Evolutionary conservation across 2,888 invertebrate species (phyloP), one percentile per base, ranked within the genome.

Genomic region (Morpho achilles): DNA sequence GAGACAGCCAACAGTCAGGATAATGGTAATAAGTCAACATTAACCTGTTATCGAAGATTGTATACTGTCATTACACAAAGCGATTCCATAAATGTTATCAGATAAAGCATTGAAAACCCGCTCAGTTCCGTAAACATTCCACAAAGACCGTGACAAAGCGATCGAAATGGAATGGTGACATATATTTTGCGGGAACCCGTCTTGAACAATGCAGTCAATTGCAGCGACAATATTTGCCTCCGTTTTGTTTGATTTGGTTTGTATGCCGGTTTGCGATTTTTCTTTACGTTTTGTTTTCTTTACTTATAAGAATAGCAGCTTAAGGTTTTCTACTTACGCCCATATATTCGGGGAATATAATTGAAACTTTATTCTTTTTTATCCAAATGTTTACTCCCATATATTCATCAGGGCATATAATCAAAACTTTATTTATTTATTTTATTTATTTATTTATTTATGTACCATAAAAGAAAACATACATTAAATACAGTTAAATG

Each of bases 111-210:
- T 42, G 42, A 50, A 50, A 50, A 50, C 42, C 41, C 42, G 41
- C 50, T 22, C 16, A 50, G 50, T 50, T 50, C 50, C 42, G 7
- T 41, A 50, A 23, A n/a, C 41, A 9, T 50, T 50, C n/a, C 42
- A 42, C 42, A 8, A 23, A 9, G 23, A 23, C 16, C 42, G 16
- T 42, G 50, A 42, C 42, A 50, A 50, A 50, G 50, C 49, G n/a
- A 40, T 49, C 39, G 40, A 39, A 16, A 49, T 16, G 10, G 42
- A 50, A 50, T 50, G 10, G 42, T 42, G 41, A 42, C 42, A 42
- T 22, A 50, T n/a, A 42, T 42, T 50, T 50, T 42, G 39, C 42
- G 6, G 39, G 41, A 42, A 42, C 41, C 50, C 50, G 10, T 50
- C 22, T 7, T 22, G 23, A 50, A 42, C 50, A 50, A 42, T 50